phyloP scores from a whole-genome alignment of 2,113 vertebrate species.

The Girardinichthys multiradiatus region DNA sequence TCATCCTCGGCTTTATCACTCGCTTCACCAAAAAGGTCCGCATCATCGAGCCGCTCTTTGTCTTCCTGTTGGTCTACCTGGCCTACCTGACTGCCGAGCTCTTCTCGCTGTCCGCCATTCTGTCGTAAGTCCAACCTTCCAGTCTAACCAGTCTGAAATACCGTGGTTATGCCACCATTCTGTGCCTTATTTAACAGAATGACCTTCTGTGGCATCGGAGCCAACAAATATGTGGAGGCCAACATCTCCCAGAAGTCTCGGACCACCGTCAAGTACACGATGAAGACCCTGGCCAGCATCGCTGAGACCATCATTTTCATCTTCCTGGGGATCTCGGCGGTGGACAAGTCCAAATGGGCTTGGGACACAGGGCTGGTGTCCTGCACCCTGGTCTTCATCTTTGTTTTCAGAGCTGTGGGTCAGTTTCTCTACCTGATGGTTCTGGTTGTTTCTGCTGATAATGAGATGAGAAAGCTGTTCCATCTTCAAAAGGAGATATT shows the following conservation, averaged over 20 bases:
- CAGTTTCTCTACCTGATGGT: slow-evolving; percentile 43
- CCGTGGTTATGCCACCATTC: not conserved
- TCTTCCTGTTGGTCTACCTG: slow-evolving; percentile 94
- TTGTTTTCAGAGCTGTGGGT: slow-evolving; percentile 93
- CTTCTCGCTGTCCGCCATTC: slow-evolving; percentile 92
- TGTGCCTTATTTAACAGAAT: slow-evolving; percentile 76
- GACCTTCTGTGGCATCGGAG: slow-evolving; percentile 95
- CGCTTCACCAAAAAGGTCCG: slow-evolving; percentile 97
- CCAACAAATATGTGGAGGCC: slow-evolving; percentile 97
- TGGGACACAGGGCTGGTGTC: slow-evolving; percentile 95
- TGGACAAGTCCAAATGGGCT: slow-evolving; percentile 96
- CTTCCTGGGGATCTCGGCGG: slow-evolving; percentile 94
- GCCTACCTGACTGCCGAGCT: slow-evolving; percentile 96
- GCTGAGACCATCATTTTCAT: slow-evolving; percentile 98
- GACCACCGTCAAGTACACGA: slow-evolving; percentile 96
- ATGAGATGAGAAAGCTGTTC: too few species aligned
- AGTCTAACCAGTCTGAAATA: not conserved
- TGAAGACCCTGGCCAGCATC: slow-evolving; percentile 97
- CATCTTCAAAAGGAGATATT: too few species aligned
- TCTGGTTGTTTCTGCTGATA: not conserved
- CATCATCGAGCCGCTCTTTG: slow-evolving; percentile 95
- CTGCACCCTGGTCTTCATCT: slow-evolving; percentile 93
- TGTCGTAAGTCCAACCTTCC: slow-evolving; percentile 86
- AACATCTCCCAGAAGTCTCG: slow-evolving; percentile 98
- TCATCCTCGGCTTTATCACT: slow-evolving; percentile 91